These are phyloP conservation scores for Netelia inedita DNA, from an alignment of 2,888 invertebrate species.

Conservation along the genomic window DNA sequence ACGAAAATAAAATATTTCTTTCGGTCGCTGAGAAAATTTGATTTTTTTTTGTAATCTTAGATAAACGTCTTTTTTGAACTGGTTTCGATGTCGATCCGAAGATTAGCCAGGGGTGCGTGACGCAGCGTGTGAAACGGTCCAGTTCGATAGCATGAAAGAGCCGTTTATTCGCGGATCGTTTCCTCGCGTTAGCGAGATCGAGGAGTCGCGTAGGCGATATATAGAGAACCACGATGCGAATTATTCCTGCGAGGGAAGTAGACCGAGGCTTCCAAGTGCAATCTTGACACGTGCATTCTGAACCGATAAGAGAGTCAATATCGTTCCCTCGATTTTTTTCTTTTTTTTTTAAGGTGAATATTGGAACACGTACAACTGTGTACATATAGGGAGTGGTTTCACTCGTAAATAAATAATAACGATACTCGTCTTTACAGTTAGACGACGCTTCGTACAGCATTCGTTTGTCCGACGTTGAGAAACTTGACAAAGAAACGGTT, in stretches of 20 bases:
- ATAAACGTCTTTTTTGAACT: not conserved
- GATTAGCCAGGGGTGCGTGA: conserved; percentile 4
- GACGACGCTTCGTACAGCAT: not conserved
- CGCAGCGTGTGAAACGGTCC: conserved; percentile 16
- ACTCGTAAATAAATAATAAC: not conserved
- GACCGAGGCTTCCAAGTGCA: not conserved
- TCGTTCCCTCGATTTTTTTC: not conserved
- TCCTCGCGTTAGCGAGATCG: not conserved
- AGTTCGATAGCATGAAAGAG: conserved; percentile 22
- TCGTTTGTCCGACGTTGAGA: not conserved
- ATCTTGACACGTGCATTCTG: conserved; percentile 1
- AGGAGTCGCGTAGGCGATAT: not conserved
- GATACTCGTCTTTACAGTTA: not conserved
- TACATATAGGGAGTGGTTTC: not conserved
- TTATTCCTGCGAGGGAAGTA: not conserved
- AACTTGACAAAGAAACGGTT: not conserved
- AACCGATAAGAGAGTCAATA: conserved; percentile 14
- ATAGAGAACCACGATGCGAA: conserved; percentile 1
- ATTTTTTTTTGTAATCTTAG: too few relatives aligned
- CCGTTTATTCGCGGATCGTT: conserved; percentile 25
- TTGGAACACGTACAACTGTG: not conserved
- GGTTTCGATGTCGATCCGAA: not conserved
- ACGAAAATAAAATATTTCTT: too few relatives aligned
- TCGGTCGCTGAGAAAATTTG: too few relatives aligned
- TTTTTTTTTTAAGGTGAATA: not conserved